phyloP scores from a whole-genome alignment of 2,113 vertebrate genomes.

The Pleuronectes platessa region DNA sequence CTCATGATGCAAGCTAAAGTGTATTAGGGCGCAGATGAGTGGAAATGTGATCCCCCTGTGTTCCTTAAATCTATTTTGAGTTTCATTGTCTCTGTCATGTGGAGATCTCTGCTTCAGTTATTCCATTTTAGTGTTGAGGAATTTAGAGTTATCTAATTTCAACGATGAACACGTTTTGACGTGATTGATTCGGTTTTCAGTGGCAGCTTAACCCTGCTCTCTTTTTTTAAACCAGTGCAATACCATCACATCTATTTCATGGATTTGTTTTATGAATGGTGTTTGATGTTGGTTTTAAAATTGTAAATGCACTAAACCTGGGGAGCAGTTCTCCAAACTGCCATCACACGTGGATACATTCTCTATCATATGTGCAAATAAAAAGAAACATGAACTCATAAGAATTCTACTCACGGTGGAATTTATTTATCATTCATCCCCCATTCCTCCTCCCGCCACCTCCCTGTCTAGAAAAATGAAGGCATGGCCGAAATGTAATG shows the following conservation, averaged over 20 bases:
- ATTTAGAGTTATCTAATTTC: neutral
- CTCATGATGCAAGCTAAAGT: slow-evolving; percentile 11
- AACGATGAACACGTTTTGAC: neutral
- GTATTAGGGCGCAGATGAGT: neutral
- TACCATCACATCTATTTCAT: neutral
- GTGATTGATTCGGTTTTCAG: neutral
- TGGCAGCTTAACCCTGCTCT: too few relatives aligned
- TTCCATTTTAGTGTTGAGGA: neutral
- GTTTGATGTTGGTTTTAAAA: too few relatives aligned
- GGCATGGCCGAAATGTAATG: neutral
- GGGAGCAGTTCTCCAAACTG: too few relatives aligned
- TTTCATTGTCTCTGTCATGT: neutral
- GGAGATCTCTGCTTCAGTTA: neutral
- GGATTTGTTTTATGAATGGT: neutral
- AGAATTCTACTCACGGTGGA: neutral
- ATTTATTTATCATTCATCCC: slow-evolving; percentile 4
- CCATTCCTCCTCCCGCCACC: neutral
- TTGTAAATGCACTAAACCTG: too few relatives aligned
- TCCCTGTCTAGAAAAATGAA: slow-evolving; percentile 10
- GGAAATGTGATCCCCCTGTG: neutral
- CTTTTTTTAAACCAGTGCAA: too few relatives aligned
- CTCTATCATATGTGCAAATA: neutral
- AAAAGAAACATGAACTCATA: neutral
- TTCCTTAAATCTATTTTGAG: slow-evolving; percentile 9
- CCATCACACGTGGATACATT: too few relatives aligned